Percentiles rank a stretch among this genome's conserved stretches.
Evolutionary conservation across 2,113 vertebrate species (phyloP).

Genomic region (Zootoca vivipara): DNA sequence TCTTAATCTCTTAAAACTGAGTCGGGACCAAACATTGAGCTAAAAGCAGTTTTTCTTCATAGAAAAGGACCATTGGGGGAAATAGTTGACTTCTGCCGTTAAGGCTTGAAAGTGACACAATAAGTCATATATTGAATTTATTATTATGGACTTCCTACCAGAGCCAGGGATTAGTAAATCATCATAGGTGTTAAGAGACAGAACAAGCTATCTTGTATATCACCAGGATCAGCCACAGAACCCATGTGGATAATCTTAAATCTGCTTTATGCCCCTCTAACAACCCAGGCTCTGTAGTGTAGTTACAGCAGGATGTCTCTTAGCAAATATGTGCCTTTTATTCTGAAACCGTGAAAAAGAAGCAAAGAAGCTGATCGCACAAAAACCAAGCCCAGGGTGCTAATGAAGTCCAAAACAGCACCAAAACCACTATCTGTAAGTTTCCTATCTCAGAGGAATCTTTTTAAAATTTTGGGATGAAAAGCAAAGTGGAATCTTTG

Average conservation of each 20-base stretch:
- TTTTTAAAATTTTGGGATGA: constrained; percentile 26
- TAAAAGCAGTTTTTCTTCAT: not conserved
- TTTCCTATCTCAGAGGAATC: constrained; percentile 10
- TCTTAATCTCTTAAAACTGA: not conserved
- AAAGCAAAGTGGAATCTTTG: not conserved
- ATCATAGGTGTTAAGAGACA: not conserved
- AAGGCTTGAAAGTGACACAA: not conserved
- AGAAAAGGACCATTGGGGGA: not conserved
- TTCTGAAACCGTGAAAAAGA: not conserved
- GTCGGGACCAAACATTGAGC: not conserved
- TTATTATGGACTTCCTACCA: not conserved
- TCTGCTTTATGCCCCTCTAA: not conserved
- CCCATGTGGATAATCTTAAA: not conserved
- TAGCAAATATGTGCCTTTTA: not conserved
- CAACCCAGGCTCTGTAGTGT: not conserved
- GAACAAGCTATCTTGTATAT: not conserved
- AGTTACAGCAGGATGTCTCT: not conserved
- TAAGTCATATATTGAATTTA: not conserved
- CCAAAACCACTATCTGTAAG: not conserved
- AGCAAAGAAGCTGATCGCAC: not conserved
- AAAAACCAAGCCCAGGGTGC: not conserved
- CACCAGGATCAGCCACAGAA: not conserved
- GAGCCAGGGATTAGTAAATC: not conserved
- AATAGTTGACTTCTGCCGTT: not conserved
- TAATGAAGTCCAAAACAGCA: not conserved